Percentiles rank a stretch among this genome's conserved stretches.
phyloP scores from a whole-genome alignment of 1,140 invertebrate species.

The Papilio polyxenes region DNA sequence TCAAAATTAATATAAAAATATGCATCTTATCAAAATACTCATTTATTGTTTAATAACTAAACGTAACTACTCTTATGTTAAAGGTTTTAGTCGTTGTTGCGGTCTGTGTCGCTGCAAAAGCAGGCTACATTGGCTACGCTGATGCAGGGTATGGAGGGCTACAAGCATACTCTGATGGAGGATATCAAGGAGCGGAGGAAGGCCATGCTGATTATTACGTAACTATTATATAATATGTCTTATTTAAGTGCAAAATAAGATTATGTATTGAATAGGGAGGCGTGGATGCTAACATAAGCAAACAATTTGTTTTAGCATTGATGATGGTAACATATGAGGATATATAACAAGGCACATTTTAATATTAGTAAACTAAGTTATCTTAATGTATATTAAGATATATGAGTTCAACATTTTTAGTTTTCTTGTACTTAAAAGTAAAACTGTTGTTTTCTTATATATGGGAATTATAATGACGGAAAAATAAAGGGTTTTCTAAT shows the following conservation, averaged over 20 bases:
- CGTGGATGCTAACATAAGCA: not conserved
- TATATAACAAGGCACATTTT: not conserved
- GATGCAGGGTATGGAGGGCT: constrained; percentile 50
- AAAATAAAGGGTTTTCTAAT: too few species aligned
- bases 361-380: not conserved
- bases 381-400: not conserved
- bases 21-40: not conserved
- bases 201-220: constrained; percentile 65
- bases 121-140: constrained; percentile 54
- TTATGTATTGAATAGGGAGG: not conserved
- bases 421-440: not conserved
- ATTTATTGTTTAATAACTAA: constrained; percentile 22
- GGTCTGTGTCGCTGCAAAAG: constrained; percentile 55
- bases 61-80: constrained; percentile 37
- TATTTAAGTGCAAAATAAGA: too few species aligned
- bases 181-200: constrained; percentile 43
- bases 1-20: too few species aligned
- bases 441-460: not conserved
- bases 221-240: constrained; percentile 43
- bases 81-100: constrained; percentile 59
- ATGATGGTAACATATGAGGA: too few species aligned
- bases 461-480: not conserved
- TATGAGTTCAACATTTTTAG: not conserved
- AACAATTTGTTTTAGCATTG: not conserved
- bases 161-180: constrained; percentile 43